phyloP scores from a whole-genome alignment of 37 sponge, comb jelly and placozoan species.

The Chondrilla cf. caribensis region DNA sequence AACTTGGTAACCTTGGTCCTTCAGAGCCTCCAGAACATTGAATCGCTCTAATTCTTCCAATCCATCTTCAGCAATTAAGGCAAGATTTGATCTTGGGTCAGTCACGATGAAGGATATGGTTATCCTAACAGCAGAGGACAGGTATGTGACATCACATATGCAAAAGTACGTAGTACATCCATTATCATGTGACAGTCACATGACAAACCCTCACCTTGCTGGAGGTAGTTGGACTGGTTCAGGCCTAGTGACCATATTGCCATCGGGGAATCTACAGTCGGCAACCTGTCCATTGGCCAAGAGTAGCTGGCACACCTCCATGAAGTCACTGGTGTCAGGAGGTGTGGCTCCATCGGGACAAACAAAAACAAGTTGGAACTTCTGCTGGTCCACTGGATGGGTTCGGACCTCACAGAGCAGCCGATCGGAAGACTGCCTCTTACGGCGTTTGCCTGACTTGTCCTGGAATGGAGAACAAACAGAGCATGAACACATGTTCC shows the following conservation, averaged over 20 bases:
- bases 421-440: neutral
- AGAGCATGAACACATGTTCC: neutral
- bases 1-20: neutral
- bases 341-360: slow-evolving; percentile 62
- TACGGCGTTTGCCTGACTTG: neutral
- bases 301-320: slow-evolving; percentile 38
- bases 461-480: neutral
- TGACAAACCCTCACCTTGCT: slow-evolving; percentile 21
- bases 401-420: slow-evolving; percentile 17
- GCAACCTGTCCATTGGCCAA: neutral
- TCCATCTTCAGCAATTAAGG: neutral
- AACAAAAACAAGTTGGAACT: slow-evolving; percentile 45
- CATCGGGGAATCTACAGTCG: slow-evolving; percentile 43
- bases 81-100: neutral
- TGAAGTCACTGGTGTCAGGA: slow-evolving; percentile 24
- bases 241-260: neutral
- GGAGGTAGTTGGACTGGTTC: neutral
- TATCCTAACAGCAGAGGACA: neutral
- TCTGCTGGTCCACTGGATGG: neutral
- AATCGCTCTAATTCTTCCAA: neutral
- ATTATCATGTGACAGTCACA: no score
- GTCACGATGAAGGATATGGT: neutral
- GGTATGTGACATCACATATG: neutral
- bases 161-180: neutral
- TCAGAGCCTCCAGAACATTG: slow-evolving; percentile 4